These are phyloP conservation scores for Leptinotarsa texana DNA, from an alignment of 1,140 invertebrate species.

Conservation along the genomic window DNA sequence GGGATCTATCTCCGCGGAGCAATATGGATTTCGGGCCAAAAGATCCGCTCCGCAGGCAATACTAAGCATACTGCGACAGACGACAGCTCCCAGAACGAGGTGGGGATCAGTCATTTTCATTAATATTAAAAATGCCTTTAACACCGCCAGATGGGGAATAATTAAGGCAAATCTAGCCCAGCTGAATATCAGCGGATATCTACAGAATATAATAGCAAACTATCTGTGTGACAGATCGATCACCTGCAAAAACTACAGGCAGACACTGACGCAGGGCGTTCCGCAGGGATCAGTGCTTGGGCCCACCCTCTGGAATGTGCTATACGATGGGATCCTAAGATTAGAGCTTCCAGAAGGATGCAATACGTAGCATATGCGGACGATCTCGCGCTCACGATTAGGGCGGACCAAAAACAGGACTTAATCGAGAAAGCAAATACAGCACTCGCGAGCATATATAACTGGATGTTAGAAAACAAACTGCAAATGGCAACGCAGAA, in stretches of 20 bases:
- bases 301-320: constrained; percentile 32
- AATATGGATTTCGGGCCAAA: constrained; percentile 50
- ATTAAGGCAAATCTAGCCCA: constrained; percentile 22
- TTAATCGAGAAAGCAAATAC: constrained; percentile 11
- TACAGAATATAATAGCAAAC: constrained; percentile 25
- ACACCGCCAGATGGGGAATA: constrained; percentile 19
- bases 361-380: constrained; percentile 28
- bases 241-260: neutral
- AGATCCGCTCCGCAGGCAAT: constrained; percentile 47
- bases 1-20: constrained; percentile 32
- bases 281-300: constrained; percentile 32
- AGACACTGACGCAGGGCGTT: constrained; percentile 17
- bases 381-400: constrained; percentile 26
- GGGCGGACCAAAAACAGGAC: neutral
- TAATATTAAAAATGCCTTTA: constrained; percentile 36
- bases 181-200: constrained; percentile 25
- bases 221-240: constrained; percentile 24
- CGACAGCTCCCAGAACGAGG: neutral
- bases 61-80: neutral
- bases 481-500: constrained; percentile 14
- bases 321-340: constrained; percentile 25
- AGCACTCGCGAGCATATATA: constrained; percentile 10
- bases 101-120: neutral
- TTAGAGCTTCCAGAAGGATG: neutral
- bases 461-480: constrained; percentile 1